Evolutionary conservation across 2,797 vertebrate species (phyloP).

Genomic region (Pseudochromis fuscus): DNA sequence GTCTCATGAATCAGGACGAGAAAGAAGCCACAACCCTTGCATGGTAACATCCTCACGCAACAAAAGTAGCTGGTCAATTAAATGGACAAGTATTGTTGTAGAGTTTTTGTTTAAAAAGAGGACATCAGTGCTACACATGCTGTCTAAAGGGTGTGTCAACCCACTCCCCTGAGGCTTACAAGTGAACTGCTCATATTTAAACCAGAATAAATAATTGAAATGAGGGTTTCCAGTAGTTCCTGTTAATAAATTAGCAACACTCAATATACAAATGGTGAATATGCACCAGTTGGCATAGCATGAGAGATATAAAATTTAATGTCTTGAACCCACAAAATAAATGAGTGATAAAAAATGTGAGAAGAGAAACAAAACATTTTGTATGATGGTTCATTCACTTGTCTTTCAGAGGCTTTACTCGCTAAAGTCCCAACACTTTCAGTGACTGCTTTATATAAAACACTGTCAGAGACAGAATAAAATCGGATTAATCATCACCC

Average conservation of each 20-base stretch:
- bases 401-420: not conserved
- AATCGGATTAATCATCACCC: too few species aligned
- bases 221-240: constrained; percentile 14
- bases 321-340: not conserved
- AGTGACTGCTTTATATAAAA: not conserved
- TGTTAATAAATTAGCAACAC: constrained; percentile 2
- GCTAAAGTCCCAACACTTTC: not conserved
- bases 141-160: constrained; percentile 17
- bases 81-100: too few species aligned
- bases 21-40: not conserved
- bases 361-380: too few species aligned
- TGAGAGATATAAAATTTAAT: not conserved
- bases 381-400: not conserved
- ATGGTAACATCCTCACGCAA: not conserved
- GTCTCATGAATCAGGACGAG: not conserved
- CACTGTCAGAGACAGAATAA: too few species aligned
- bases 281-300: not conserved
- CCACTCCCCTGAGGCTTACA: constrained; percentile 30
- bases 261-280: not conserved
- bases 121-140: constrained; percentile 2
- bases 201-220: constrained; percentile 20
- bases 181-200: constrained; percentile 13
- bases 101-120: constrained; percentile 17
- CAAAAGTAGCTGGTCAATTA: not conserved
- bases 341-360: too few species aligned